Percentiles rank a stretch among this genome's conserved stretches.
These are phyloP conservation scores for Tamias sibiricus DNA, from an alignment of 2,113 vertebrate genomes.

Conservation along the genomic window DNA sequence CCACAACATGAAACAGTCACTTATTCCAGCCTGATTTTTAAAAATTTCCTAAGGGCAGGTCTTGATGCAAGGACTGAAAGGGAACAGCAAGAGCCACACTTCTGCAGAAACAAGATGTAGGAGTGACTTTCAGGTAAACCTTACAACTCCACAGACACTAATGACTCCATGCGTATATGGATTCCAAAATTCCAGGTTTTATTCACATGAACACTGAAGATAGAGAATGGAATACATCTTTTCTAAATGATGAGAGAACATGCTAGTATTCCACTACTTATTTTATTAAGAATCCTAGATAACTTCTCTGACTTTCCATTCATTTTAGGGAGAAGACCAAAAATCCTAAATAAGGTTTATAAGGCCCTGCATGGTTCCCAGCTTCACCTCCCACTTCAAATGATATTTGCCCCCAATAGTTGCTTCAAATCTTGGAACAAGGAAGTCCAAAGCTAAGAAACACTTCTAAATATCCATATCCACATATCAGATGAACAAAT, in stretches of 20 bases:
- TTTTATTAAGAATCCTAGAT: not conserved
- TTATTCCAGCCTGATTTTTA: slow-evolving; percentile 56
- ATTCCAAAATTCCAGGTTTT: not conserved
- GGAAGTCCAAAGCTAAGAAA: not conserved
- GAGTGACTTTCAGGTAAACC: not conserved
- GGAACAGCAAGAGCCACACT: not conserved
- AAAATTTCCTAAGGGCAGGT: slow-evolving; percentile 65
- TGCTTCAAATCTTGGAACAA: not conserved
- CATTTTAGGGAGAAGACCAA: not conserved
- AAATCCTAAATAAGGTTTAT: not conserved
- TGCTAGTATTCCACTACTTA: not conserved
- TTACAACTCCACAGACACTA: not conserved
- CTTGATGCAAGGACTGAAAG: not conserved
- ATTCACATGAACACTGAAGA: not conserved
- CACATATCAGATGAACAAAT: not conserved
- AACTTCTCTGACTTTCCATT: not conserved
- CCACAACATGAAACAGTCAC: slow-evolving; percentile 77
- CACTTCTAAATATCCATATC: not conserved
- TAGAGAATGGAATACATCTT: not conserved
- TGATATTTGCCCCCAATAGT: not conserved
- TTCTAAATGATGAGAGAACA: not conserved
- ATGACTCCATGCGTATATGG: not conserved
- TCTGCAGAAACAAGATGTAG: not conserved
- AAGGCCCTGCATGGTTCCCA: not conserved
- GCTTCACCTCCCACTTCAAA: not conserved